phyloP scores from a whole-genome alignment of 2,113 vertebrate genomes.

The Syngnathoides biaculeatus region DNA sequence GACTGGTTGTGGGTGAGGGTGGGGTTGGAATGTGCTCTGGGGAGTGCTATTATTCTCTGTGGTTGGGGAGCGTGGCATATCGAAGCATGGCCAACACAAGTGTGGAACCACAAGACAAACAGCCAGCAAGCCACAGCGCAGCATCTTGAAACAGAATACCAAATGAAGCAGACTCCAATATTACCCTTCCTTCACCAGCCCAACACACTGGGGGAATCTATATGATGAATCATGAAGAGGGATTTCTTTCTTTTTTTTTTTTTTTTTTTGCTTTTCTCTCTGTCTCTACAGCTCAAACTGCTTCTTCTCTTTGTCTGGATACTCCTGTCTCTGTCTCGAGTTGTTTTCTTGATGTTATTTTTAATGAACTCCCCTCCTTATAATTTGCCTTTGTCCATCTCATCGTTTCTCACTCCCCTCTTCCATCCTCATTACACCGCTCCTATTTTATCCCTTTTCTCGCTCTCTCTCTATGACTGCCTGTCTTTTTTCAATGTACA shows the following conservation, averaged over 20 bases:
- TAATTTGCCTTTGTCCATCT: slow-evolving; percentile 24
- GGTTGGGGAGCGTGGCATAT: slow-evolving; percentile 26
- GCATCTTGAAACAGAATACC: slow-evolving; percentile 72
- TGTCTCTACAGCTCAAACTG: slow-evolving; percentile 41
- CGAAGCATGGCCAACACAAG: slow-evolving; percentile 59
- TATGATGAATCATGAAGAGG: slow-evolving; percentile 83
- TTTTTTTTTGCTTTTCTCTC: slow-evolving; percentile 38
- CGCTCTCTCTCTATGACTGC: slow-evolving; percentile 13
- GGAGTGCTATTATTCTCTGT: slow-evolving; percentile 18
- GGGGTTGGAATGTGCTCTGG: slow-evolving; percentile 15
- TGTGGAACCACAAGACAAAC: slow-evolving; percentile 60
- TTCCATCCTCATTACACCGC: slow-evolving; percentile 15
- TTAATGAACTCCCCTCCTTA: slow-evolving; percentile 54
- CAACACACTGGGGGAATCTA: slow-evolving; percentile 76
- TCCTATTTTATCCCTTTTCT: slow-evolving; percentile 7
- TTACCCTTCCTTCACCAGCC: slow-evolving; percentile 61
- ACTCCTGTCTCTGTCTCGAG: slow-evolving; percentile 40
- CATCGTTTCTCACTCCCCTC: slow-evolving; percentile 42
- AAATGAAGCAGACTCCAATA: slow-evolving; percentile 74
- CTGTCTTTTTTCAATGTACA: slow-evolving; percentile 72
- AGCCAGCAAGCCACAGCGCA: slow-evolving; percentile 60
- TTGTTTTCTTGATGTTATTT: slow-evolving; percentile 59
- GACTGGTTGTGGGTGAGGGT: slow-evolving; percentile 27
- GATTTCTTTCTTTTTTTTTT: slow-evolving; percentile 67
- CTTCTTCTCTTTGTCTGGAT: slow-evolving; percentile 52